phyloP scores from a whole-genome alignment of 2,113 vertebrate species.

The Mugil cephalus region DNA sequence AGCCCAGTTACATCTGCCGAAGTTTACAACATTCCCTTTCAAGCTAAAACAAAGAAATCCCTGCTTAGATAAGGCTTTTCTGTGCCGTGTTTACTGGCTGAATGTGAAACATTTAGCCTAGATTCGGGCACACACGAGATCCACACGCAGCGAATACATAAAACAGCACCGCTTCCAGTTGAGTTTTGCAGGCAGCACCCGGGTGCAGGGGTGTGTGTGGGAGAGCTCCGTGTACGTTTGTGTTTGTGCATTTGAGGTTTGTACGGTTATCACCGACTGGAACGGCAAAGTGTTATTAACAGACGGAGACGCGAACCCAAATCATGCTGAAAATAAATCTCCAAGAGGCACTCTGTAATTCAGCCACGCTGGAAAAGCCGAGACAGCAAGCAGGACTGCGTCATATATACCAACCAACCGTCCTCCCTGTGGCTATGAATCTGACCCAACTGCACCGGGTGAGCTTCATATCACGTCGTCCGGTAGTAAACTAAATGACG shows the following conservation, averaged over 20 bases:
- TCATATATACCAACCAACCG: conserved; percentile 35
- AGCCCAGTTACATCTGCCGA: conserved; percentile 63
- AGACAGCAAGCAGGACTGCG: conserved; percentile 37
- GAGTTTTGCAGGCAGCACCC: conserved; percentile 20
- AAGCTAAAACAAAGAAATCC: conserved; percentile 44
- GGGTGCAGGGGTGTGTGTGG: conserved; percentile 36
- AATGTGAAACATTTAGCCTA: conserved; percentile 50
- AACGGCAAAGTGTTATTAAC: conserved; percentile 63
- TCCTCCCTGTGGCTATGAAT: conserved; percentile 38
- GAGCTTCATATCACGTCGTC: conserved; percentile 16
- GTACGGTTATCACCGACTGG: conserved; percentile 56
- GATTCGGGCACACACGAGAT: conserved; percentile 41
- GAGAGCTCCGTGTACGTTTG: conserved; percentile 22
- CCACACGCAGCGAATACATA: conserved; percentile 38
- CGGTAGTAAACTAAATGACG: conserved; percentile 29
- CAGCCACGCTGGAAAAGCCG: conserved; percentile 50
- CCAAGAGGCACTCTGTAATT: conserved; percentile 63
- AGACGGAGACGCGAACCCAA: conserved; percentile 59
- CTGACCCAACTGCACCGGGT: conserved; percentile 23
- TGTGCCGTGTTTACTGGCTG: conserved; percentile 3
- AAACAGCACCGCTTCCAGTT: conserved; percentile 19
- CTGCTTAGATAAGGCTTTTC: conserved; percentile 31
- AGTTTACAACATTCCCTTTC: conserved; percentile 45
- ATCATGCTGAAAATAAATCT: conserved; percentile 70
- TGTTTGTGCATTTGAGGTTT: conserved; percentile 57